Evolutionary conservation across 1,140 invertebrate species (phyloP), one percentile per base, ranked within the genome.

Genomic region (Hyles vespertilio): DNA sequence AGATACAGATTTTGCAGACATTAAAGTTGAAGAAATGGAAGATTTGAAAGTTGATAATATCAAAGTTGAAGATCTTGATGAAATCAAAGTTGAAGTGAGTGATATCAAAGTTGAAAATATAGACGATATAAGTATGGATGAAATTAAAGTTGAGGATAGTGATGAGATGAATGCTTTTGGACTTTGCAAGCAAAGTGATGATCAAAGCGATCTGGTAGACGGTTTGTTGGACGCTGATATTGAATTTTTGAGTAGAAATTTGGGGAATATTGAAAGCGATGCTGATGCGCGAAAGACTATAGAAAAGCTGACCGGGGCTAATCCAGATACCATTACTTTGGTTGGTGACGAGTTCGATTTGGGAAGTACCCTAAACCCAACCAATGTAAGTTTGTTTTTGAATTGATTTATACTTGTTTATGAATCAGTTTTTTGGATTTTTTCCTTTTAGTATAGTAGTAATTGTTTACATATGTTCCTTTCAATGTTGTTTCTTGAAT

Each of bases 271-370:
- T 45, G 89, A 90, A 51, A 89, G 87, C 70, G 89, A 90, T 53
- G 84, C 89, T 4, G 89, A 90, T 62, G 88, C 87, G 2, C 84
- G 88, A 49, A 90, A 90, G 68, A 88, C 87, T 32, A 89, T 90
- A 55, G 87, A 90, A 59, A 89, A 89, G 63, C 60, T 90, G 48
- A 89, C 89, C 9, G 86, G 86, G 22, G 86, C 83, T 9, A 82
- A 86, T 72, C 74, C 83, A 3, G 84, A 89, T 59, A 85, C 84
- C 5, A 78, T 87, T 5, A 86, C 83, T 12, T 70, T 89, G 43
- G 81, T 87, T 54, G 86, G 86, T 3, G 86, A 87, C 64, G 86
- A 89, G 64, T 89, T 89, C 62, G 86, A 89, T 66, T 69, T 89
- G 47, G 84, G 86, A 48, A 72, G 80, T 5, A 85, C 86, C 4